Evolutionary conservation across 2,797 vertebrate species (phyloP), one percentile per base, ranked within the genome.

Genomic region (Danio kyathit): DNA sequence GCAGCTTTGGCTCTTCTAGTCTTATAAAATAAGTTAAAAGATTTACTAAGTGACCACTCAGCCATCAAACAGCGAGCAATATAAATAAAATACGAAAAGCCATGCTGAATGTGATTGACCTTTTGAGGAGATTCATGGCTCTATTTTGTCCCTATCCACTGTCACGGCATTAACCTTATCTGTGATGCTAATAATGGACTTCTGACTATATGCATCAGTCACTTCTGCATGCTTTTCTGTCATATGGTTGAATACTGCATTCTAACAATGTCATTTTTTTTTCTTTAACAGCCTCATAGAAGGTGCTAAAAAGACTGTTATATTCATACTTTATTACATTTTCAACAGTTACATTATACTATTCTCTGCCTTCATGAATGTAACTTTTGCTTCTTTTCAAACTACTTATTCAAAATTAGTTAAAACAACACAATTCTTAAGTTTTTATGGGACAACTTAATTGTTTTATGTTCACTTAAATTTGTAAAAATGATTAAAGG

Each of bases 41-140:
- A 57, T 40, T 56, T 52, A 57, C 14, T 48, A 54, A 49, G 10
- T 21, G 72, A 29, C 14, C 44, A 71, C 16, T 66, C 49, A 46
- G 76, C 78, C 78, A 79, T 81, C 78, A 81, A 70, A 76, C 66
- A 69, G 81, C 57, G 67, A 61, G 21, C 86, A 79, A 77, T 87
- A 84, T 82, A 87, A 88, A 90, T 91, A 84, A 80, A 85, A 90
- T 86, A 88, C 91, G 83, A 84, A 81, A 87, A 83, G 87, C 89
- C 86, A 81, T 60, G 74, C 67, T 83, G 86, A 91, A 92, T 92
- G 77, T 74, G 80, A 90, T 89, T 92, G 92, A 94, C 91, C 92
- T 93, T 93, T 90, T 48, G 21, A 83, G 41, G n/a, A 84, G 82
- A 81, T 79, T 49, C 82, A 57, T 48, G 73, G 74, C 70, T 76